Evolutionary conservation across 2,113 vertebrate genomes (phyloP).

Genomic region (Lophius piscatorius): DNA sequence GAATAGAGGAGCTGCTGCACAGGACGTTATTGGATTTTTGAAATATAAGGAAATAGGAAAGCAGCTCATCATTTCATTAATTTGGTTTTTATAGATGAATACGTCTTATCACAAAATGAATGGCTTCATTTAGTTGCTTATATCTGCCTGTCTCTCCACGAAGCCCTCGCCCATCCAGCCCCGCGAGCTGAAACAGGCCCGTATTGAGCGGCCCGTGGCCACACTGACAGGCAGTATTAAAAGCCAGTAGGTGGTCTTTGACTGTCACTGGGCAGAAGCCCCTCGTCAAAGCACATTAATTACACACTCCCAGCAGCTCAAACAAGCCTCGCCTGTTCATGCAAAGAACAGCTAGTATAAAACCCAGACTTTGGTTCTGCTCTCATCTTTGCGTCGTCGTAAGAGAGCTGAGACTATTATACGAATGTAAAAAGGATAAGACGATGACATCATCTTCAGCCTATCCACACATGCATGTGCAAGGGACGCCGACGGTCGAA

Average conservation of each 20-base stretch:
- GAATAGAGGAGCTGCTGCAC: too few relatives aligned
- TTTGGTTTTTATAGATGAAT: too few relatives aligned
- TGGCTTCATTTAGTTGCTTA: neutral
- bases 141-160: conserved; percentile 14
- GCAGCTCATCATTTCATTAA: too few relatives aligned
- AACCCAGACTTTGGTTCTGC: conserved; percentile 5
- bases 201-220: conserved; percentile 61
- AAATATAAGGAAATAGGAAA: too few relatives aligned
- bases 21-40: too few relatives aligned
- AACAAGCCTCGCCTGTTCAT: conserved; percentile 36
- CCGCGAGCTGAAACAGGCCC: conserved; percentile 47
- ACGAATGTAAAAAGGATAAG: conserved; percentile 60
- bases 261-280: conserved; percentile 75
- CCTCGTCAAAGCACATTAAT: conserved; percentile 76
- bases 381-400: neutral
- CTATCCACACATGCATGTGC: neutral
- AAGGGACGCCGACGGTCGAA: too few relatives aligned
- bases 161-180: conserved; percentile 42
- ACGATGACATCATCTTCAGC: conserved; percentile 34
- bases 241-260: conserved; percentile 77
- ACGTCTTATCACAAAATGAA: too few relatives aligned
- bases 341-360: conserved; percentile 2
- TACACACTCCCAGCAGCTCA: conserved; percentile 61
- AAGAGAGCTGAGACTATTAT: conserved; percentile 56
- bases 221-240: conserved; percentile 80